Conservation (phyloP, 2,888 invertebrate species). For the Ceratothoa steindachneri region DNA sequence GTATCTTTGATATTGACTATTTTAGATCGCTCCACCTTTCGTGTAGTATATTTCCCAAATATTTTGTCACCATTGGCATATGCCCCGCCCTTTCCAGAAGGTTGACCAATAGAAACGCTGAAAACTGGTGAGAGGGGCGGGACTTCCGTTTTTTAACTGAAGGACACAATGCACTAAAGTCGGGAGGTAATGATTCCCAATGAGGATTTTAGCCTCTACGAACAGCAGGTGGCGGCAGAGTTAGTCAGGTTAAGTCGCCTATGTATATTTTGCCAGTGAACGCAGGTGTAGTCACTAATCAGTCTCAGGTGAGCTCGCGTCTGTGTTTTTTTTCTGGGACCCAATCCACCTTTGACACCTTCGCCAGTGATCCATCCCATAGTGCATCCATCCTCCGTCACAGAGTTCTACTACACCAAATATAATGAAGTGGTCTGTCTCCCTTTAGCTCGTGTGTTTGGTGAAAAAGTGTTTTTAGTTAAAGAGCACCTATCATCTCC, state of each 20-base stretch:
- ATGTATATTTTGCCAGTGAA: slow-evolving; percentile 45
- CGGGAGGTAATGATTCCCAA: slow-evolving; percentile 23
- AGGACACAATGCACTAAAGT: slow-evolving; percentile 26
- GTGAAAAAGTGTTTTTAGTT: too few species aligned
- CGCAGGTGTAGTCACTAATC: slow-evolving; percentile 46
- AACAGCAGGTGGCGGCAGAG: slow-evolving; percentile 42
- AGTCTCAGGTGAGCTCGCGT: slow-evolving; percentile 40
- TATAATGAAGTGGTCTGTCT: too few species aligned
- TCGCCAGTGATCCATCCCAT: too few species aligned
- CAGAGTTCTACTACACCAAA: too few species aligned
- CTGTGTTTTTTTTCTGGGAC: background rate
- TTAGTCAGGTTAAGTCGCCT: slow-evolving; percentile 45
- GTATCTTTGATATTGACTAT: slow-evolving; percentile 1
- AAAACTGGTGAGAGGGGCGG: slow-evolving; percentile 19
- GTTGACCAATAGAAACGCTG: slow-evolving; percentile 18
- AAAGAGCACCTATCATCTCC: too few species aligned
- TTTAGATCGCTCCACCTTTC: slow-evolving; percentile 20
- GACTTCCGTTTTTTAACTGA: slow-evolving; percentile 25
- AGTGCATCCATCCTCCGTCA: too few species aligned
- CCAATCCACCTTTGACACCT: too few species aligned
- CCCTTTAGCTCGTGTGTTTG: too few species aligned
- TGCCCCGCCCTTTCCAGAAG: slow-evolving; percentile 11
- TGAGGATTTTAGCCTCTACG: slow-evolving; percentile 24
- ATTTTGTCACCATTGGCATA: background rate
- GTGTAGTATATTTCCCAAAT: slow-evolving; percentile 13